These are phyloP conservation scores for Synergus japonicus DNA, from an alignment of 2,888 invertebrate genomes.

Conservation along the genomic window DNA sequence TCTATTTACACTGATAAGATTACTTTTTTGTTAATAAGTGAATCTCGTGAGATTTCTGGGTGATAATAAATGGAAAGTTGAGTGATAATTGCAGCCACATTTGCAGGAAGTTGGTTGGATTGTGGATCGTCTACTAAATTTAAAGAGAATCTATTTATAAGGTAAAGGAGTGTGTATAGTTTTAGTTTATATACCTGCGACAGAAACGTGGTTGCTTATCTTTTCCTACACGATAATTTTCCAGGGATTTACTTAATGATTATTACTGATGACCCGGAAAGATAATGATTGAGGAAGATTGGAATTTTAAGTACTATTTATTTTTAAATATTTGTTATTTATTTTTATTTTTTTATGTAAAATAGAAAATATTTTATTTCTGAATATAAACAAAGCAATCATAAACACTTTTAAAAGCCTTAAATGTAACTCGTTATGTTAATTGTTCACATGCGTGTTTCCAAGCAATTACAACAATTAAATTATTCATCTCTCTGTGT, in stretches of 20 bases:
- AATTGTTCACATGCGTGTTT: not conserved
- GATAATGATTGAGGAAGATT: not conserved
- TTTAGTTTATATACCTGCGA: not conserved
- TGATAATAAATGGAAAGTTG: not conserved
- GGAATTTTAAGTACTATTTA: not conserved
- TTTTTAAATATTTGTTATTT: not conserved
- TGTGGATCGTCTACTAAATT: conserved; percentile 29
- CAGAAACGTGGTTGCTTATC: not conserved
- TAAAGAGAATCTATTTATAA: conserved; percentile 38
- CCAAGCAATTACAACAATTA: not conserved
- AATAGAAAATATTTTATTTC: no score
- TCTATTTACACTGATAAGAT: conserved; percentile 25
- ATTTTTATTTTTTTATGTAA: no score
- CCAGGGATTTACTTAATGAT: not conserved
- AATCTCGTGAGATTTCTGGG: conserved; percentile 12
- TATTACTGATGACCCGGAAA: not conserved
- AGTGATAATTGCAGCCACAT: not conserved
- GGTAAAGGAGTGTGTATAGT: conserved; percentile 14
- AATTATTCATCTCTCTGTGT: not conserved
- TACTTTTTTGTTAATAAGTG: not conserved
- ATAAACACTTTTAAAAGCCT: not conserved
- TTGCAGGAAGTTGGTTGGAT: not conserved
- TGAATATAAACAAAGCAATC: no score
- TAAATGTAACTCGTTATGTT: not conserved
- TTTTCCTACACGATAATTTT: not conserved